These are phyloP conservation scores for Cuculus canorus DNA, from an alignment of 2,797 vertebrate genomes.

Conservation along the genomic window DNA sequence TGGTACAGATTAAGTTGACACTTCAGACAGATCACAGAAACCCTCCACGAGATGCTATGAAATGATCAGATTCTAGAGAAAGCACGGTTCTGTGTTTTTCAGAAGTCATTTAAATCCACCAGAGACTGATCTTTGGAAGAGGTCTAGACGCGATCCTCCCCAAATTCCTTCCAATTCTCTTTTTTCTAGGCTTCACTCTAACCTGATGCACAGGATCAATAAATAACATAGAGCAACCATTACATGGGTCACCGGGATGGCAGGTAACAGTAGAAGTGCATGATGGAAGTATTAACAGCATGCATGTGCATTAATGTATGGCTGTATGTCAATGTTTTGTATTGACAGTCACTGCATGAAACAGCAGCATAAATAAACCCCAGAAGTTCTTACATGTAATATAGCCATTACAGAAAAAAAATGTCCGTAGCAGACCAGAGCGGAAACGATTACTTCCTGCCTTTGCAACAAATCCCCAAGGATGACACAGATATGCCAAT, in stretches of 20 bases:
- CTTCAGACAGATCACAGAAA: background rate
- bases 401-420: background rate
- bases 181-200: background rate
- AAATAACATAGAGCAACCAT: background rate
- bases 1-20: background rate
- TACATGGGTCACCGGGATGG: background rate
- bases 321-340: background rate
- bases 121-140: background rate
- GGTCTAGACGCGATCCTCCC: background rate
- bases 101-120: background rate
- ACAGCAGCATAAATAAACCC: background rate
- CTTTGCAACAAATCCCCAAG: background rate
- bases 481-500: background rate
- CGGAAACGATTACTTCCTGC: background rate
- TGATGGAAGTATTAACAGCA: background rate
- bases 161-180: background rate
- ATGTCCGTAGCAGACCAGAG: background rate
- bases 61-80: background rate
- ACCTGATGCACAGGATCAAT: background rate
- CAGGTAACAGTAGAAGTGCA: background rate
- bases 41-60: background rate
- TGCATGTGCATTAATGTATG: background rate
- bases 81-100: background rate
- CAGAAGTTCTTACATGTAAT: background rate
- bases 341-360: background rate